Conservation (phyloP, 2,113 vertebrate genomes). For the Aphelocoma coerulescens region DNA sequence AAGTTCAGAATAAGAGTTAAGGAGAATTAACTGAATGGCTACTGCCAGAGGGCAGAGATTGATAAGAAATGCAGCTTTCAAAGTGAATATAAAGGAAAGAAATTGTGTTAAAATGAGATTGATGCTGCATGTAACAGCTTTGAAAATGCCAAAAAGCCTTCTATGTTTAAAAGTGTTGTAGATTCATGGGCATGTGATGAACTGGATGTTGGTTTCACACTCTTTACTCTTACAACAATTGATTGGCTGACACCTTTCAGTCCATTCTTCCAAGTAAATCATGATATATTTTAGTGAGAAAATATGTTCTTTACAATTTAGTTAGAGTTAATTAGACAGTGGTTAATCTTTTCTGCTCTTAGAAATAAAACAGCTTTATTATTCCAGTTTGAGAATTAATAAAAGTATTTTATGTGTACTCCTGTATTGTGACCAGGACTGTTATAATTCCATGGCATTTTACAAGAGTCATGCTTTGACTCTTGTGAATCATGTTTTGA, state of each 20-base stretch:
- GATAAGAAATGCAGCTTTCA: background rate
- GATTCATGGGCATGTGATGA: background rate
- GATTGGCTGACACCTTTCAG: background rate
- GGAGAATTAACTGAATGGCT: background rate
- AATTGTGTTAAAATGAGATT: background rate
- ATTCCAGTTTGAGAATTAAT: background rate
- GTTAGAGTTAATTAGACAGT: background rate
- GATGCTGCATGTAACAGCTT: background rate
- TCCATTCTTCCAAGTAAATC: background rate
- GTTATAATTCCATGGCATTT: background rate
- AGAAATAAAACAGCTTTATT: background rate
- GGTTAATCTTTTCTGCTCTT: background rate
- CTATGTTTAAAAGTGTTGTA: background rate
- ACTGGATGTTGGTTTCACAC: background rate
- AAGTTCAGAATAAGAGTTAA: background rate
- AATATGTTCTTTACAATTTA: background rate
- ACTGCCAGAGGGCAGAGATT: background rate
- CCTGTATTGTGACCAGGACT: background rate
- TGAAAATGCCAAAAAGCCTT: background rate
- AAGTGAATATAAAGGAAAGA: background rate
- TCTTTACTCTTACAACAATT: background rate
- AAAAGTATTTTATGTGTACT: background rate
- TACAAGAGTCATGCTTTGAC: background rate
- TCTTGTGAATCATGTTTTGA: background rate
- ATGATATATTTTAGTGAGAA: background rate